Evolutionary conservation across 1,140 invertebrate species (phyloP).

Genomic region (Saccostrea echinata): DNA sequence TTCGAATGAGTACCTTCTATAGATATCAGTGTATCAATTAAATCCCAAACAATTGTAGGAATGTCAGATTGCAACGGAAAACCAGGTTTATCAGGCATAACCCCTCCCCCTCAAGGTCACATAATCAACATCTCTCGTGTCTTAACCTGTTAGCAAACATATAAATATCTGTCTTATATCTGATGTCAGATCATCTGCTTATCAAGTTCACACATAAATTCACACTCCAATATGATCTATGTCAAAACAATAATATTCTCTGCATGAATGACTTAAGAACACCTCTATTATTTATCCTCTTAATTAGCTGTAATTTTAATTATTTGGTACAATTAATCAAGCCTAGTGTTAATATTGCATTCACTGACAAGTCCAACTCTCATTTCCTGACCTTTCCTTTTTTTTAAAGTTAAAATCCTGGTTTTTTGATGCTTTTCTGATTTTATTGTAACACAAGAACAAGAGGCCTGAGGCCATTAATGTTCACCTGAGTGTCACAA

Average conservation of each 20-base stretch:
- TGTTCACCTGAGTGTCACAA: no score
- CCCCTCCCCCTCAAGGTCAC: neutral
- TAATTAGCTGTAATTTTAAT: no score
- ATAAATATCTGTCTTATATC: constrained; percentile 14
- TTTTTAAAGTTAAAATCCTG: no score
- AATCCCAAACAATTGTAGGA: neutral
- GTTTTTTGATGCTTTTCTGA: no score
- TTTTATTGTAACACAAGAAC: no score
- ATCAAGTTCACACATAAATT: neutral
- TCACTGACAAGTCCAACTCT: no score
- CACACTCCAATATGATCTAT: constrained; percentile 12
- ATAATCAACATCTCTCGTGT: neutral
- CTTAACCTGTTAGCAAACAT: constrained; percentile 24
- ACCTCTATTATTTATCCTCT: neutral
- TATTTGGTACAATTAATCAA: no score
- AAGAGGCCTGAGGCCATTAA: no score
- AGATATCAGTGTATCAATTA: neutral
- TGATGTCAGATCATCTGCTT: constrained; percentile 14
- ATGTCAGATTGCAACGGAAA: neutral
- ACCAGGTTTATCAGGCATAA: neutral
- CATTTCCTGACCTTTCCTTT: no score
- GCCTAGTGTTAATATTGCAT: no score
- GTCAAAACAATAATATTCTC: neutral
- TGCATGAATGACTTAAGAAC: constrained; percentile 10
- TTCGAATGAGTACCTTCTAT: neutral